phyloP scores from a whole-genome alignment of 2,797 vertebrate species.

The Takifugu ocellatus region DNA sequence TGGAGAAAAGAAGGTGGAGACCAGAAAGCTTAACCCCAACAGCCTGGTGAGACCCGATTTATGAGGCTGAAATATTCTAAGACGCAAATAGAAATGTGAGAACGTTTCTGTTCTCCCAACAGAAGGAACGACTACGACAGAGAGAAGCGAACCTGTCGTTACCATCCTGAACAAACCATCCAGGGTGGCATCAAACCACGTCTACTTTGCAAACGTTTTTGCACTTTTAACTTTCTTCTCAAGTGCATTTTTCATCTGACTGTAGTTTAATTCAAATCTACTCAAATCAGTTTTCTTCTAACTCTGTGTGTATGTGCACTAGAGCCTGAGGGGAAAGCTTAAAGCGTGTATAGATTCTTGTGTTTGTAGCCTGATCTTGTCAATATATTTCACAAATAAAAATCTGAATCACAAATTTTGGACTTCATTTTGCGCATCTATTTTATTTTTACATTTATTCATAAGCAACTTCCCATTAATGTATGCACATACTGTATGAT shows the following conservation, averaged over 20 bases:
- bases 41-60: conserved; percentile 81
- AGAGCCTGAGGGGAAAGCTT: not conserved
- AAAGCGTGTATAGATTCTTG: conserved; percentile 9
- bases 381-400: conserved; percentile 32
- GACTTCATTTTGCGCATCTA: not conserved
- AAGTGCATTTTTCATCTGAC: no score
- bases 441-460: conserved; percentile 45
- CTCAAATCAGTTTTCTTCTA: conserved; percentile 13
- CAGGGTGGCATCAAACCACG: conserved; percentile 1
- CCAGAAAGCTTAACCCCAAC: conserved; percentile 87
- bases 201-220: not conserved
- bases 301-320: conserved; percentile 20
- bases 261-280: conserved; percentile 1
- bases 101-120: conserved; percentile 35
- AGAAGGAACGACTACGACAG: conserved; percentile 92
- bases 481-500: conserved; percentile 12
- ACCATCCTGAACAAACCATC: not conserved
- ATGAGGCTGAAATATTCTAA: not conserved
- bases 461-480: conserved; percentile 20
- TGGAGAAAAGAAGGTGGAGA: conserved; percentile 93
- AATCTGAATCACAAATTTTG: conserved; percentile 23
- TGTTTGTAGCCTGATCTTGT: conserved; percentile 4
- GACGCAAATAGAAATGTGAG: not conserved
- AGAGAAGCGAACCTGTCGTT: conserved; percentile 84
- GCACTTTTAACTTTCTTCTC: not conserved